Percentiles rank a stretch among this genome's conserved stretches.
Conservation (phyloP, 2,888 invertebrate species). For the Didymodactylos carnosus region DNA sequence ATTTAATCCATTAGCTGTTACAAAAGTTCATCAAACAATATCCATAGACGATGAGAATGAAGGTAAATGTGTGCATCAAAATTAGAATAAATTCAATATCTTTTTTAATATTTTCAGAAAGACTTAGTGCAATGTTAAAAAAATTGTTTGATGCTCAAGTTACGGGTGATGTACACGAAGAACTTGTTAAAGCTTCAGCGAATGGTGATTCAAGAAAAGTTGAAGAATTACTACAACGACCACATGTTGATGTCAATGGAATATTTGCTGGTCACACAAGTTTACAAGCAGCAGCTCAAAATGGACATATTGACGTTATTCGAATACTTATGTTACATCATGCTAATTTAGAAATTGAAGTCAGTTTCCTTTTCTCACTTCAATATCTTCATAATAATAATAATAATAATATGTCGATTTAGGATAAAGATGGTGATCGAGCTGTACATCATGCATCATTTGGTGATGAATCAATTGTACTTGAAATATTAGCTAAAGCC, state of each 20-base stretch:
- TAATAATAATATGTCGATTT: too few species aligned
- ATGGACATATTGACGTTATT: constrained; percentile 84
- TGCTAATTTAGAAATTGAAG: constrained; percentile 35
- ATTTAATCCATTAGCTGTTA: constrained; percentile 82
- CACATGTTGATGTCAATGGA: constrained; percentile 41
- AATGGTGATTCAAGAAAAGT: constrained; percentile 44
- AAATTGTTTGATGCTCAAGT: neutral
- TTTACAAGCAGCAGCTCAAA: constrained; percentile 77
- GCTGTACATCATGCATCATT: constrained; percentile 93
- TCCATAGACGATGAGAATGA: constrained; percentile 59
- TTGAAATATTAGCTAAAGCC: constrained; percentile 48
- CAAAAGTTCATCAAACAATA: constrained; percentile 66
- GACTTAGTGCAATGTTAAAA: neutral
- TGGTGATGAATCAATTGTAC: constrained; percentile 77
- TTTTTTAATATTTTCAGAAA: too few species aligned
- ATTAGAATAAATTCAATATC: too few species aligned
- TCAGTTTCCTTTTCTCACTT: neutral
- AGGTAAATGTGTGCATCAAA: too few species aligned
- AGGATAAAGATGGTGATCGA: constrained; percentile 81
- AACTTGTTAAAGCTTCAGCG: constrained; percentile 82
- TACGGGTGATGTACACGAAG: constrained; percentile 61
- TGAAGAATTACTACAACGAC: neutral
- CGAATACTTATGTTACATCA: constrained; percentile 67
- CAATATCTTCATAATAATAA: too few species aligned
- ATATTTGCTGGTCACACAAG: constrained; percentile 62